These are phyloP conservation scores for Capreolus pygargus DNA, from an alignment of 2,113 vertebrate species.

Conservation along the genomic window DNA sequence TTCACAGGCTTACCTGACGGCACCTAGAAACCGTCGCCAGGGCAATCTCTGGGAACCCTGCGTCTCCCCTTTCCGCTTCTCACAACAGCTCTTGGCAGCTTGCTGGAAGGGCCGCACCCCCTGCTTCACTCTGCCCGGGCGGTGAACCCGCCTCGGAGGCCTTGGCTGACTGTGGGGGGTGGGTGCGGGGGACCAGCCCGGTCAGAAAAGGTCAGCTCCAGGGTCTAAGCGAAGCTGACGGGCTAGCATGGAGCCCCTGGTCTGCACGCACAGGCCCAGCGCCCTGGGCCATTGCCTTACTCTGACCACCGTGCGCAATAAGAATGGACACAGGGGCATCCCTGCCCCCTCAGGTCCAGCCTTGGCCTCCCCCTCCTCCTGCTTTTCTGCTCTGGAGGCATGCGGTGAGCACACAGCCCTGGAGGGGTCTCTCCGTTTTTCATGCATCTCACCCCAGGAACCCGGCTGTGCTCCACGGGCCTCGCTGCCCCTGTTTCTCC, in stretches of 20 bases:
- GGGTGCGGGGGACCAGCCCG: too few species aligned
- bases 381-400: neutral
- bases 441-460: rapidly evolving
- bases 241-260: rapidly evolving
- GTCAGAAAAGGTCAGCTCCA: neutral
- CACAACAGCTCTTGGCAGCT: rapidly evolving
- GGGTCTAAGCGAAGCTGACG: neutral
- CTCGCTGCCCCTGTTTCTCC: neutral
- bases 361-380: neutral
- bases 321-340: neutral
- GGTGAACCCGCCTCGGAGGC: rapidly evolving
- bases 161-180: rapidly evolving
- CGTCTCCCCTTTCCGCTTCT: neutral
- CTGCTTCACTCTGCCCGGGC: neutral
- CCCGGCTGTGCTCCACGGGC: rapidly evolving
- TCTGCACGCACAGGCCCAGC: neutral
- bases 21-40: too few species aligned
- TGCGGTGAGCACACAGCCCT: neutral
- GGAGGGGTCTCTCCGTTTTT: neutral
- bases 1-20: rapidly evolving
- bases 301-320: neutral
- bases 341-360: neutral
- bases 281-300: neutral
- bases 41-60: rapidly evolving
- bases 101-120: neutral